Evolutionary conservation across 2,113 vertebrate species (phyloP).

Genomic region (Cisticola juncidis): DNA sequence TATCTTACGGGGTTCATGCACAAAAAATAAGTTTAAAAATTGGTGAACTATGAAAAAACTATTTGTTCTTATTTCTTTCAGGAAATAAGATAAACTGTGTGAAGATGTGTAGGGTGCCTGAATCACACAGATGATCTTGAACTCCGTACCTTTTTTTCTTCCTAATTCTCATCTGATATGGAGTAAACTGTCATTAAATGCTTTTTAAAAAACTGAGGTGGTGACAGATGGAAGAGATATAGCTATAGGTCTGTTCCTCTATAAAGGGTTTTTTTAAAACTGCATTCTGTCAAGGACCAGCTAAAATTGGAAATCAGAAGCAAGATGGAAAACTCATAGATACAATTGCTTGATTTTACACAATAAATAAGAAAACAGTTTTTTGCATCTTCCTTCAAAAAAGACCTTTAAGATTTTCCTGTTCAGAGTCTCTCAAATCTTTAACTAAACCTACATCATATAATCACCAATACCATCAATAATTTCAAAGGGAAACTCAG

Average conservation of each 20-base stretch:
- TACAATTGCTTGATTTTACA: not conserved
- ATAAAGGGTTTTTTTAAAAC: not conserved
- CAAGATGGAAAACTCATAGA: not conserved
- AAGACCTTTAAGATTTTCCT: not conserved
- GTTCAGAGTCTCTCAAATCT: not conserved
- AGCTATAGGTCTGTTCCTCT: not conserved
- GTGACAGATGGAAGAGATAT: not conserved
- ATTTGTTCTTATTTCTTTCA: not conserved
- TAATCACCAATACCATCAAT: not conserved
- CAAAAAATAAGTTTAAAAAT: not conserved
- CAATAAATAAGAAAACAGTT: not conserved
- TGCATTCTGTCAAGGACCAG: not conserved
- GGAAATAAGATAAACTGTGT: not conserved
- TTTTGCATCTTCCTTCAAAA: not conserved
- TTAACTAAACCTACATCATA: not conserved
- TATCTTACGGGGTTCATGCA: not conserved
- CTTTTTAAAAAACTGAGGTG: not conserved
- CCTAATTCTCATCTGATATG: not conserved
- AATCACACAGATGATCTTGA: not conserved
- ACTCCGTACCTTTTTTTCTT: not conserved
- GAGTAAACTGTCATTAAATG: not conserved
- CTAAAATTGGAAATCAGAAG: constrained; percentile 18
- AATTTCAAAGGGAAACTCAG: not conserved
- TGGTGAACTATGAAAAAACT: not conserved
- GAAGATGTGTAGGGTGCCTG: not conserved